These are phyloP conservation scores for Phocides pigmalion DNA, from an alignment of 1,140 invertebrate species.

Conservation along the genomic window DNA sequence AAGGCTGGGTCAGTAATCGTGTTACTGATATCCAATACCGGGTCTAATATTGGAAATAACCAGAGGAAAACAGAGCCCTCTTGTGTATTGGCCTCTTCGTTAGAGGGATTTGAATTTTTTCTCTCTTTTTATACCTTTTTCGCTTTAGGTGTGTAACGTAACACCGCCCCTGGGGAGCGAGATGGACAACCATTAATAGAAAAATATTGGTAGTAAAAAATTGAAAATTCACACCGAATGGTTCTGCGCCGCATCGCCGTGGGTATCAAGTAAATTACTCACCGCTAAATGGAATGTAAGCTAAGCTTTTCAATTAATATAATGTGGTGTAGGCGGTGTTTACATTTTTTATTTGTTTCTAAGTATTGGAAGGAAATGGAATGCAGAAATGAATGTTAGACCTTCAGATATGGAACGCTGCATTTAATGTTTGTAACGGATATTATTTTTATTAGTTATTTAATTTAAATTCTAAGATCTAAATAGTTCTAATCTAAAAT, in stretches of 20 bases:
- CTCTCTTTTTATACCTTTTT: constrained; percentile 54
- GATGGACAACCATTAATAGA: constrained; percentile 74
- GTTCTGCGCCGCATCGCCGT: constrained; percentile 49
- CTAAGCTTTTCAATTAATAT: constrained; percentile 29
- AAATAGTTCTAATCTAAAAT: too few relatives aligned
- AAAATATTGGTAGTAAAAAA: constrained; percentile 67
- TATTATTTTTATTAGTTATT: too few relatives aligned
- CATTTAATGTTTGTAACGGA: too few relatives aligned
- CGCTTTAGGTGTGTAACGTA: constrained; percentile 70
- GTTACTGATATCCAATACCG: constrained; percentile 79
- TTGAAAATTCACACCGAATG: constrained; percentile 66
- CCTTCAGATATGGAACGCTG: too few relatives aligned
- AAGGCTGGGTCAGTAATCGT: constrained; percentile 78
- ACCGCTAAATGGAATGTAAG: constrained; percentile 26
- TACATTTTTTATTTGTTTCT: constrained; percentile 18
- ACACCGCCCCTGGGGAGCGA: constrained; percentile 60
- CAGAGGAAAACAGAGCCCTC: constrained; percentile 70
- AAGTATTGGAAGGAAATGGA: too few relatives aligned
- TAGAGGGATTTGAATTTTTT: constrained; percentile 78
- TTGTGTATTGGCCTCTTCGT: constrained; percentile 75
- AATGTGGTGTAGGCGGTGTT: constrained; percentile 8
- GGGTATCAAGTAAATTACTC: constrained; percentile 28
- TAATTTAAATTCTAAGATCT: too few relatives aligned
- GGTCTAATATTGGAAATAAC: constrained; percentile 65
- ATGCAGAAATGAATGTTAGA: too few relatives aligned